Base-by-base conservation (phyloP, 2,888 invertebrate genomes). In the Metellina segmentata region DNA sequence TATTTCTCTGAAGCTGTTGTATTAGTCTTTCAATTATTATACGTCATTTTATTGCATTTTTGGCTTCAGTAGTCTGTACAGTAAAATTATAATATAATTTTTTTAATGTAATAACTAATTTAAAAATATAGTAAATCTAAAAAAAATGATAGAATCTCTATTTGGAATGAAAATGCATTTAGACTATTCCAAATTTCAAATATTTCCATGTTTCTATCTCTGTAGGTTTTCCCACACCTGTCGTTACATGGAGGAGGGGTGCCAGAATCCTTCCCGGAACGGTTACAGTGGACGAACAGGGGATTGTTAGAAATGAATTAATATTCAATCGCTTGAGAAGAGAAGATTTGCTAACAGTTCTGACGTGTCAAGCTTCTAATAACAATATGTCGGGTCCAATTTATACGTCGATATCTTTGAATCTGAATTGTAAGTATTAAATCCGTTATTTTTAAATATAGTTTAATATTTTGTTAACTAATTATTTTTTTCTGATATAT, bases 311-410 rank as follows among this genome's bases (percentile, higher is more conserved):
- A 52, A 98, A 97, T 96, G 96, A 97, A 91, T 95, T 98, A 94
- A 97, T 97, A 94, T 96, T 98, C 93, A 96, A 96, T 81, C 96
- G 97, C 81, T 96, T 98, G 93, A 96, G 97, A 34, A 96, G 98
- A 91, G 96, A 97, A 86, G 98, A 98, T 95, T 96, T 98, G 94
- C 97, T 97, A 94, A 97, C 97, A 19, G 96, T 97, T 93, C 97
- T 98, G 95, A 98, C 97, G 89, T 98, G 98, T 94, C 85, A 78
- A 82, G 90, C 93, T 78, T 89, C 85, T 7, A 93, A 93, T 53
- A 93, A 89, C 81, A 93, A 93, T 74, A 53, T 92, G 16, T 91
- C 93, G 7, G 82, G 83, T 34, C 91, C 93, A 49, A 72, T 92
- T 13, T 92, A 90, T 11, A 85, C 85, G 7, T 82, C 87, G 8